phyloP scores from a whole-genome alignment of 2,888 invertebrate species.

The Ecdyonurus torrentis region DNA sequence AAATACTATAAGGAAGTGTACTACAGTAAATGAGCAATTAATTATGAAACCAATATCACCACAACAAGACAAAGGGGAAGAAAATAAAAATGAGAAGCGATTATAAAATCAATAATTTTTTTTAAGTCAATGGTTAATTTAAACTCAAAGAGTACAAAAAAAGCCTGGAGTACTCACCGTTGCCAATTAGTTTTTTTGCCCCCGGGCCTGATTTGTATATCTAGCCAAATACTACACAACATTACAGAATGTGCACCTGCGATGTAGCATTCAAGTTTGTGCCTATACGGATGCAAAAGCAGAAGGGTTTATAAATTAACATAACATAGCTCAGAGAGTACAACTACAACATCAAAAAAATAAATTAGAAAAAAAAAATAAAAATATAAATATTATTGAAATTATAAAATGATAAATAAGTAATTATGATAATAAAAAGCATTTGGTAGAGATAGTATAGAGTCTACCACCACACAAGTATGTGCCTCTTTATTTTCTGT shows the following conservation, averaged over 20 bases:
- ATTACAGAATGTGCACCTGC: conserved; percentile 1
- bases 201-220: neutral
- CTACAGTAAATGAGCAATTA: too few species aligned
- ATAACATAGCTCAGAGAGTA: too few species aligned
- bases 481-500: conserved; percentile 5
- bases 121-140: too few species aligned
- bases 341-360: neutral
- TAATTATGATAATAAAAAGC: neutral
- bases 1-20: too few species aligned
- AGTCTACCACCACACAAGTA: neutral
- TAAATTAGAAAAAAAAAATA: conserved; percentile 1
- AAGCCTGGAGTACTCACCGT: neutral
- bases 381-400: conserved; percentile 1
- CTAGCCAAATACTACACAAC: conserved; percentile 2
- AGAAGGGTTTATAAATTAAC: neutral
- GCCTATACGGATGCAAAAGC: conserved; percentile 3
- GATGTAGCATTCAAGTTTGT: neutral
- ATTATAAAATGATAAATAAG: too few species aligned
- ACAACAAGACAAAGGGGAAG: neutral
- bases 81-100: neutral
- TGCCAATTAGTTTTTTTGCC: neutral
- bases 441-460: neutral
- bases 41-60: neutral
- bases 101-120: too few species aligned
- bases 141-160: neutral